Base-by-base conservation (phyloP, 2,888 invertebrate species). In the Quadroppia sp. region DNA sequence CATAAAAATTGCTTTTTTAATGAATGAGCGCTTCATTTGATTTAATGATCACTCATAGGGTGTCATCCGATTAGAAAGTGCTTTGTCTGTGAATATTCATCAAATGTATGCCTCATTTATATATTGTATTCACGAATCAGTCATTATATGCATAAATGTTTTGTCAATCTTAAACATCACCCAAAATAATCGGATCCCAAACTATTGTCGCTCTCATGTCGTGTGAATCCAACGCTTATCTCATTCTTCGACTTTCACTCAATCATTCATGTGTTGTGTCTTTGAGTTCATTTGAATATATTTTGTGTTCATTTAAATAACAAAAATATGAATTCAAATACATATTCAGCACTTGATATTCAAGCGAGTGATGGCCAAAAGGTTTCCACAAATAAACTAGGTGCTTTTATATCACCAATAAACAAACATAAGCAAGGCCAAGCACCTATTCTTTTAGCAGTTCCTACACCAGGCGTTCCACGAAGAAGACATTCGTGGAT, bases 401-500 rank as follows among this genome's bases (percentile, higher is more conserved):
- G 25, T 28, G 25, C 15, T 59, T 15, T 59, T 15, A 59, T 30
- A 15, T 30, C 59, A 13, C 4, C 17, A 9, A 7, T 25, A 2
- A 25, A 13, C 17, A 28, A 32, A 17, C 59, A 3, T n/a, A 64
- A 61, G 25, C 28, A 20, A 15, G 71, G 74, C 30, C 32, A 71
- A 15, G 73, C 71, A 20, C 75, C 75, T 9, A 64, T 74, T 13
- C 42, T 75, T 9, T 32, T 75, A 4, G 56, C 75, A 6, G 75
- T 75, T 30, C 73, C 73, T 25, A 73, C 30, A 9, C 36, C 71
- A 1, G 71, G 74, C 36, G 71, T 72, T 64, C 77, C 76, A 32
- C 74, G 75, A 74, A 85, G 89, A 72, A 84, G 89, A 77, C 89
- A 89, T 82, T 89, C 89, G 77, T 89, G 89, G 89, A 89, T 89